These are phyloP conservation scores for Chionis minor DNA, from an alignment of 2,113 vertebrate genomes.

Conservation along the genomic window DNA sequence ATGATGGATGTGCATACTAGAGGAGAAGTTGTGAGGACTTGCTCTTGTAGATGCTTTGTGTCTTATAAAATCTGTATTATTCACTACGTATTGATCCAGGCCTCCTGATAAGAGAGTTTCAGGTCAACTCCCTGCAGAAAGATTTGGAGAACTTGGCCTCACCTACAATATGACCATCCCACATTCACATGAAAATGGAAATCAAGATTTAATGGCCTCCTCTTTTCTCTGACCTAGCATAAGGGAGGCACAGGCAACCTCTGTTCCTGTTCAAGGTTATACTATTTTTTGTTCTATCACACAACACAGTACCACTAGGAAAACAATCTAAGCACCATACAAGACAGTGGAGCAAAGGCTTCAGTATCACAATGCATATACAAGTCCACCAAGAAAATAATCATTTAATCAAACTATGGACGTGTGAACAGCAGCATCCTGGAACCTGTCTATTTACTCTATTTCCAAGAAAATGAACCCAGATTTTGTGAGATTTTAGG, in stretches of 20 bases:
- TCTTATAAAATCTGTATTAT: background rate
- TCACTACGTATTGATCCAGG: background rate
- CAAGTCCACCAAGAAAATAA: background rate
- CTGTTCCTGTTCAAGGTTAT: background rate
- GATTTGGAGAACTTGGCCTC: background rate
- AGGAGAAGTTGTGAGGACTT: background rate
- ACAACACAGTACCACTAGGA: background rate
- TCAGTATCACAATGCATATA: background rate
- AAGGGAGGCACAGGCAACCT: background rate
- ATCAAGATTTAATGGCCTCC: background rate
- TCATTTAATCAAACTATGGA: background rate
- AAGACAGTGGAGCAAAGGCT: background rate
- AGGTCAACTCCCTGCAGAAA: background rate
- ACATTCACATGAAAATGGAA: background rate
- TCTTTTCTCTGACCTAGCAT: background rate
- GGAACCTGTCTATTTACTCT: background rate
- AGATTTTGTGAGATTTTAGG: background rate
- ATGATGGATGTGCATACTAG: background rate
- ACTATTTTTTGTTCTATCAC: background rate
- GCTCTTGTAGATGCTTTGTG: background rate
- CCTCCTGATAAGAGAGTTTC: background rate
- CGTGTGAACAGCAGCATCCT: background rate
- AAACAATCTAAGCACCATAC: background rate
- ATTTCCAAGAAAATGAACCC: background rate
- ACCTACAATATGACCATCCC: background rate